These are phyloP conservation scores for Redunca redunca DNA, from an alignment of 2,113 vertebrate species.

Conservation along the genomic window DNA sequence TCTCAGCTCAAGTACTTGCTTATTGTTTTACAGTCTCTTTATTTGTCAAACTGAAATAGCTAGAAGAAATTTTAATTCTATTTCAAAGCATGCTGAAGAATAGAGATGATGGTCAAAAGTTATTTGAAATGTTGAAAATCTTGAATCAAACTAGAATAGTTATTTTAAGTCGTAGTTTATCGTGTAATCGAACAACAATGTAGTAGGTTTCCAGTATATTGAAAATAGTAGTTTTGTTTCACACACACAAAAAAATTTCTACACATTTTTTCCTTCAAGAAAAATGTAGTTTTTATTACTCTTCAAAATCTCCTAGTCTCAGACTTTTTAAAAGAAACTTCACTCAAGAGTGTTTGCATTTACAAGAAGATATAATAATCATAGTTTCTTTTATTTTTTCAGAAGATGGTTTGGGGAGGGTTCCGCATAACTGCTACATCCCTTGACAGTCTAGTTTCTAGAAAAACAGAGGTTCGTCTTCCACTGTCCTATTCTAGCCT, in stretches of 20 bases:
- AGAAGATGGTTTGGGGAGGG: neutral
- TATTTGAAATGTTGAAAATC: neutral
- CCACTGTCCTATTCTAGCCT: conserved; percentile 57
- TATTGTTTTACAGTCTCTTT: neutral
- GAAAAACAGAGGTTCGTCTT: conserved; percentile 61
- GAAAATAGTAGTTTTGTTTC: neutral
- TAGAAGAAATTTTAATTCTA: neutral
- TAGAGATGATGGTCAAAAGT: neutral
- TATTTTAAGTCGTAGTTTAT: neutral
- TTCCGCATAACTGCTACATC: neutral
- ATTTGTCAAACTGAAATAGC: neutral
- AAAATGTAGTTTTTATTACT: neutral
- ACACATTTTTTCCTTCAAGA: neutral
- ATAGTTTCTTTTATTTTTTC: neutral
- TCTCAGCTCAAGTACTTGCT: neutral
- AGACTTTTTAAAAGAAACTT: neutral
- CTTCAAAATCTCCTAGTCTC: neutral
- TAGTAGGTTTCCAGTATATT: neutral
- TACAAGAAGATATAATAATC: neutral
- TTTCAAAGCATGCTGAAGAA: neutral
- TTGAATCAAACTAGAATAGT: neutral
- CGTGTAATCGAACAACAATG: neutral
- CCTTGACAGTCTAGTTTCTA: conserved; percentile 31
- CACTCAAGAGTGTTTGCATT: neutral
- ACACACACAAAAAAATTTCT: neutral